phyloP scores from a whole-genome alignment of 53 echinoderm and acorn worm species.

The Holothuria leucospilota region DNA sequence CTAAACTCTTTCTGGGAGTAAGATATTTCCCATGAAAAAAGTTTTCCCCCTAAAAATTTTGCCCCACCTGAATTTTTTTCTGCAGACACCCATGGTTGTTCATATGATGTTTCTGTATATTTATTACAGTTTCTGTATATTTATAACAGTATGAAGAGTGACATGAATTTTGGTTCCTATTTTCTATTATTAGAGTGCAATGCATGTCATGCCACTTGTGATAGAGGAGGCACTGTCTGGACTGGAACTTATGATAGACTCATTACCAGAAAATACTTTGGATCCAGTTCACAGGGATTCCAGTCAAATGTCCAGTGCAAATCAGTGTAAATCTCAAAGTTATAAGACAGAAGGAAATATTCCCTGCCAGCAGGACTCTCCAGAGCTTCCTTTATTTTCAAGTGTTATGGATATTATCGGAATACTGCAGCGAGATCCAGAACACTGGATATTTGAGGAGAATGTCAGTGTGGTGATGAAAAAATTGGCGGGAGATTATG shows the following conservation, averaged over 20 bases:
- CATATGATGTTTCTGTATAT: too few relatives aligned
- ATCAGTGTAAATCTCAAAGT: too few relatives aligned
- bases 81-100: too few relatives aligned
- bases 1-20: too few relatives aligned
- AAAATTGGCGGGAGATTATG: conserved; percentile 27
- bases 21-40: too few relatives aligned
- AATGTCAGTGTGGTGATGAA: conserved; percentile 3
- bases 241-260: conserved; percentile 4
- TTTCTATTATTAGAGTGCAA: too few relatives aligned
- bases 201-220: not conserved
- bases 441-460: conserved; percentile 36
- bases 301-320: too few relatives aligned
- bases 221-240: conserved; percentile 8
- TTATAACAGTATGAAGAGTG: too few relatives aligned
- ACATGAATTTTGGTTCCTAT: not conserved
- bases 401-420: conserved; percentile 16
- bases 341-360: too few relatives aligned
- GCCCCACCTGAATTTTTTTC: too few relatives aligned
- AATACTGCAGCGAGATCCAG: conserved; percentile 3
- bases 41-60: too few relatives aligned
- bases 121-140: too few relatives aligned
- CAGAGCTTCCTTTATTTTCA: not conserved
- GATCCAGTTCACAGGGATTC: not conserved
- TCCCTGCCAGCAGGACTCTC: not conserved
- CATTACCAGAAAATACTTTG: not conserved